phyloP scores from a whole-genome alignment of 2,797 vertebrate species.

The Poeciliopsis infans region DNA sequence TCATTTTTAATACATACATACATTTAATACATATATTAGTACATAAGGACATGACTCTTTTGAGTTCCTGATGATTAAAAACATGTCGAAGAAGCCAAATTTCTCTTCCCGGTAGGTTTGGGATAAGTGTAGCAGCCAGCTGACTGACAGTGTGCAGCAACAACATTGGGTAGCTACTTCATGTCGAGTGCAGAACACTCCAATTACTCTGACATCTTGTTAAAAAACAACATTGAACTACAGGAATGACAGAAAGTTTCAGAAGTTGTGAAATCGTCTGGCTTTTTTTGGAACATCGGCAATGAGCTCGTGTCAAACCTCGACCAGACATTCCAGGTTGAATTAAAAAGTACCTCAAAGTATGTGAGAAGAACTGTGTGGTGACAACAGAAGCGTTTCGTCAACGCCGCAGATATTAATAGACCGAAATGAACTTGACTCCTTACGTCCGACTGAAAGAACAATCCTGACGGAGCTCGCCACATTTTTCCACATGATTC shows the following conservation, averaged over 20 bases:
- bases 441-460: constrained; percentile 21
- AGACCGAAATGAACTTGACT: constrained; percentile 15
- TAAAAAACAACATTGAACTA: neutral
- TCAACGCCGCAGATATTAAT: neutral
- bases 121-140: neutral
- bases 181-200: neutral
- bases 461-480: constrained; percentile 25
- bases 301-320: neutral
- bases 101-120: neutral
- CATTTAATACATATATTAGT: no score
- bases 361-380: neutral
- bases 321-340: neutral
- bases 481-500: constrained; percentile 44
- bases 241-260: neutral
- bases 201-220: neutral
- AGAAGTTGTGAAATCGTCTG: neutral
- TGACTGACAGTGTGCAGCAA: no score
- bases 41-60: neutral
- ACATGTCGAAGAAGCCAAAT: neutral
- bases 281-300: neutral
- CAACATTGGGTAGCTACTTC: neutral
- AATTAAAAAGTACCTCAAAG: neutral
- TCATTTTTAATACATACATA: no score
- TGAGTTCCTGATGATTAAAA: neutral
- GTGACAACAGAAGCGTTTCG: neutral